These are phyloP conservation scores for Shinisaurus crocodilurus DNA, from an alignment of 2,113 vertebrate genomes.

Conservation along the genomic window DNA sequence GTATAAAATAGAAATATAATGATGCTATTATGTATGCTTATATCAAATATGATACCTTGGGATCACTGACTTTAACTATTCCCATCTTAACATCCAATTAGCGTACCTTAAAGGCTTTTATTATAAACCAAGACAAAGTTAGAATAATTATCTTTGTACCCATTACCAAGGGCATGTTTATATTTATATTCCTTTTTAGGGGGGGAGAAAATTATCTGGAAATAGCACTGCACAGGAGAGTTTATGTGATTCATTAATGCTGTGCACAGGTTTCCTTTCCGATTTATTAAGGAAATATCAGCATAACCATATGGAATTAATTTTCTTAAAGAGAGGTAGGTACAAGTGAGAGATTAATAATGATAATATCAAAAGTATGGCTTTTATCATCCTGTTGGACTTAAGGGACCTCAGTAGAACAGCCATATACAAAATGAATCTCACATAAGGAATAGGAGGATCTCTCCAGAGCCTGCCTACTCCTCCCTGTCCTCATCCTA, in stretches of 20 bases:
- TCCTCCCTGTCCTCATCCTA: not conserved
- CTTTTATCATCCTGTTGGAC: constrained; percentile 28
- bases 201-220: constrained; percentile 43
- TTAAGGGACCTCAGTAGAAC: constrained; percentile 42
- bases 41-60: not conserved
- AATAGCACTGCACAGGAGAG: constrained; percentile 61
- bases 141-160: constrained; percentile 73
- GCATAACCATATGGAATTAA: constrained; percentile 64
- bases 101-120: constrained; percentile 28
- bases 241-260: constrained; percentile 70
- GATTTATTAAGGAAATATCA: constrained; percentile 73
- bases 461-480: not conserved
- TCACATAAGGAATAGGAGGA: constrained; percentile 2
- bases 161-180: constrained; percentile 67
- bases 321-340: constrained; percentile 62
- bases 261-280: constrained; percentile 57
- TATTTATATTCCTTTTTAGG: constrained; percentile 62
- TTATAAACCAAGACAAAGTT: constrained; percentile 48
- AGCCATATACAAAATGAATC: constrained; percentile 50
- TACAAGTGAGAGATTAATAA: constrained; percentile 61
- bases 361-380: constrained; percentile 54
- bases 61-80: constrained; percentile 44
- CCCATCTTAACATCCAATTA: constrained; percentile 56
- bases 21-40: constrained; percentile 6
- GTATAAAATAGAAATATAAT: constrained; percentile 19